A percentile compares a stretch with the other conserved stretches of the same genome.
These are phyloP conservation scores for Laterallus jamaicensis DNA, from an alignment of 2,113 vertebrate genomes.

Conservation along the genomic window DNA sequence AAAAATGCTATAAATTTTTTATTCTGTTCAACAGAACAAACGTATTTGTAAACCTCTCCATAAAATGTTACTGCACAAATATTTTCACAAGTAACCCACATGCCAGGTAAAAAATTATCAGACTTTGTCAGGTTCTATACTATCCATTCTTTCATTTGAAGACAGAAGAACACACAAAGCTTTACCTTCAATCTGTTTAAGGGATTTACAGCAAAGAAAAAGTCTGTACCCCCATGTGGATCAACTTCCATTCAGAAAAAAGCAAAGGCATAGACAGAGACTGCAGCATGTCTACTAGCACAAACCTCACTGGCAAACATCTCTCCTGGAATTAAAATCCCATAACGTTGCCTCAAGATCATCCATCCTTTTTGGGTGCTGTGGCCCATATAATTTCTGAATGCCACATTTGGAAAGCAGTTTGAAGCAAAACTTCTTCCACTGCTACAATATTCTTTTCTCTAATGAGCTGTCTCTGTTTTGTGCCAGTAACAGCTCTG, in stretches of 20 bases:
- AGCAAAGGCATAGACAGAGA: neutral
- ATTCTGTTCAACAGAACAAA: slow-evolving; percentile 51
- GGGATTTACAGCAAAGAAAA: neutral
- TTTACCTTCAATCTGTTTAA: neutral
- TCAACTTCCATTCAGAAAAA: neutral
- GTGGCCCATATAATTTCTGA: slow-evolving; percentile 8
- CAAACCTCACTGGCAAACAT: neutral
- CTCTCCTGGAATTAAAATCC: slow-evolving; percentile 5
- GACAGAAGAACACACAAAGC: neutral
- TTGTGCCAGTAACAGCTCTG: slow-evolving; percentile 55
- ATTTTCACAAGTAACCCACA: slow-evolving; percentile 43
- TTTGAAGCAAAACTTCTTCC: slow-evolving; percentile 40
- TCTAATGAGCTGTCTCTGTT: slow-evolving; percentile 55
- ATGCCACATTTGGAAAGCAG: slow-evolving; percentile 47
- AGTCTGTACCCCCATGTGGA: neutral
- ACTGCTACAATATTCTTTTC: slow-evolving; percentile 25
- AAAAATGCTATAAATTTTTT: slow-evolving; percentile 60
- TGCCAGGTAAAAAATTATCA: slow-evolving; percentile 31
- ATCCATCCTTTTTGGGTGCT: slow-evolving; percentile 18
- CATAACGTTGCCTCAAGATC: neutral
- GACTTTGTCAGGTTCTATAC: neutral
- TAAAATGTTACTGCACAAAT: slow-evolving; percentile 53
- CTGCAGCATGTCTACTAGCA: neutral
- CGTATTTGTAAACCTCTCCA: slow-evolving; percentile 28
- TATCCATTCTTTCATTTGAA: neutral